These are phyloP conservation scores for Lepilemur ruficaudatus DNA, from an alignment of 2,797 vertebrate genomes.

Conservation along the genomic window DNA sequence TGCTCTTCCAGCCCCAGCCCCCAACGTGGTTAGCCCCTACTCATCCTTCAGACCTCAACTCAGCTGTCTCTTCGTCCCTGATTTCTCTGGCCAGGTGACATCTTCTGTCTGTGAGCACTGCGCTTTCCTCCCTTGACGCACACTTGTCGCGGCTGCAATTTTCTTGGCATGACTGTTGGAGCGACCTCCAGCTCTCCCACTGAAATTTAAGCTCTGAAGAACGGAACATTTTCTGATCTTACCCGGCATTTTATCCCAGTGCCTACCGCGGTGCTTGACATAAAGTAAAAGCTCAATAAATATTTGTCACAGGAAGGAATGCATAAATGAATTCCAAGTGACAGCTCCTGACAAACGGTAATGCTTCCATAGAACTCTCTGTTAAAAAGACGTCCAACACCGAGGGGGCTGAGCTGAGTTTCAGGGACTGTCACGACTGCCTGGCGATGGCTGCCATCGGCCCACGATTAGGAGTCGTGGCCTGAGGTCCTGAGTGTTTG, in stretches of 20 bases:
- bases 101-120: neutral
- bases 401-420: neutral
- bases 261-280: neutral
- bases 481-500: neutral
- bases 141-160: no score
- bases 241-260: neutral
- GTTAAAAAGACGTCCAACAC: neutral
- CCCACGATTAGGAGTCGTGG: rapidly evolving
- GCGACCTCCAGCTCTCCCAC: neutral
- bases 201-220: neutral
- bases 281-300: neutral
- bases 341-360: neutral
- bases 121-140: neutral
- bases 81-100: neutral
- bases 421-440: neutral
- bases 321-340: constrained; percentile 25
- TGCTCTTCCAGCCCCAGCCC: no score
- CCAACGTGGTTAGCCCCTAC: neutral
- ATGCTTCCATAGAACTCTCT: neutral
- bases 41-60: neutral
- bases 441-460: neutral
- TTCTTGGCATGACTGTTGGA: no score
- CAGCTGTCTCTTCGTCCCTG: neutral
- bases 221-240: neutral
- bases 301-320: neutral